These are phyloP conservation scores for Grantiella picta DNA, from an alignment of 2,113 vertebrate species.

Conservation along the genomic window DNA sequence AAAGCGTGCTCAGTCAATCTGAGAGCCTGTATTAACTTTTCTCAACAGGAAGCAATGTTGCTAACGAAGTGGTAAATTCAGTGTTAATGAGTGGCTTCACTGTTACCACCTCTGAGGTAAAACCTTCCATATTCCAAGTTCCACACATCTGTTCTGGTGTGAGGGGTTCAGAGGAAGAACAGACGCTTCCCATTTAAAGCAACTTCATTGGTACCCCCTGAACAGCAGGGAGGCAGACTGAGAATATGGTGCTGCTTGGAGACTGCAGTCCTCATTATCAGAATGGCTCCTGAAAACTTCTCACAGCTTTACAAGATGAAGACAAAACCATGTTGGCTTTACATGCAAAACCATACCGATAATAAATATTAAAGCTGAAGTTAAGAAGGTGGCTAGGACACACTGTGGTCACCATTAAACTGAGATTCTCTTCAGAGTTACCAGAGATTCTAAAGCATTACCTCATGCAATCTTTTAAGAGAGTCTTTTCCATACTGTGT, in stretches of 20 bases:
- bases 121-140: slow-evolving; percentile 89
- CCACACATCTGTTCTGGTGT: slow-evolving; percentile 97
- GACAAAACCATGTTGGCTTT: neutral
- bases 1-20: slow-evolving; percentile 80
- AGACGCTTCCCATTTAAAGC: slow-evolving; percentile 92
- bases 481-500: neutral
- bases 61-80: slow-evolving; percentile 99
- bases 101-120: slow-evolving; percentile 98
- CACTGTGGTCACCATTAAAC: neutral
- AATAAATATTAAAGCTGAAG: neutral
- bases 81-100: slow-evolving; percentile 99
- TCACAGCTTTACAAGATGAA: slow-evolving; percentile 22
- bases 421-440: neutral
- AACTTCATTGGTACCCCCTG: slow-evolving; percentile 76
- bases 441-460: neutral
- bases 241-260: slow-evolving; percentile 74
- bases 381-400: neutral
- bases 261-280: slow-evolving; percentile 83
- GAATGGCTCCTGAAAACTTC: slow-evolving; percentile 66
- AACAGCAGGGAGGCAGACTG: slow-evolving; percentile 87
- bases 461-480: neutral
- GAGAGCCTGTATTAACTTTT: slow-evolving; percentile 84
- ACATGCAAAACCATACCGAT: neutral
- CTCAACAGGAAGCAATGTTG: slow-evolving; percentile 95
- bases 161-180: slow-evolving; percentile 88